Evolutionary conservation across 2,888 invertebrate species (phyloP).

Genomic region (Cheilosia vulpina): DNA sequence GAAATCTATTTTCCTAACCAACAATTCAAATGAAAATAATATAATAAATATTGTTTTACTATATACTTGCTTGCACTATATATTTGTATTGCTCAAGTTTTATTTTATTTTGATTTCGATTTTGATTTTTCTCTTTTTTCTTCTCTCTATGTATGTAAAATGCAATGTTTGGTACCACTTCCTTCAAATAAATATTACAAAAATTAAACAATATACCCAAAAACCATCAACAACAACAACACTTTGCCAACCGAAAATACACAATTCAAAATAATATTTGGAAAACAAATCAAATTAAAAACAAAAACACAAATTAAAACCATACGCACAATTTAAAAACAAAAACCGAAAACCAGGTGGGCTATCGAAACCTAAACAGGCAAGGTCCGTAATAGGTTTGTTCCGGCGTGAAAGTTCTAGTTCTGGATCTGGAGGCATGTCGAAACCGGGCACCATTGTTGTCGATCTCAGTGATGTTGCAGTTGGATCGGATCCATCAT

Average conservation of each 20-base stretch:
- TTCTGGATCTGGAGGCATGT: constrained; percentile 86
- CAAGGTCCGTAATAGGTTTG: constrained; percentile 94
- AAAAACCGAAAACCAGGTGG: constrained; percentile 86
- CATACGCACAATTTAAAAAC: constrained; percentile 56
- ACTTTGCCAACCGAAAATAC: constrained; percentile 48
- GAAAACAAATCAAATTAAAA: constrained; percentile 34
- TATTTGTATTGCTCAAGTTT: constrained; percentile 70
- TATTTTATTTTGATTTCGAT: constrained; percentile 51
- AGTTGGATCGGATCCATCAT: constrained; percentile 85
- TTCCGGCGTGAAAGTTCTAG: constrained; percentile 93
- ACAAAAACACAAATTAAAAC: constrained; percentile 15
- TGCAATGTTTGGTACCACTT: constrained; percentile 77
- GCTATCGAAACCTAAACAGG: constrained; percentile 92
- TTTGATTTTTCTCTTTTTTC: constrained; percentile 68
- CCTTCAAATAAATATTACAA: constrained; percentile 46
- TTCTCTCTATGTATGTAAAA: constrained; percentile 76
- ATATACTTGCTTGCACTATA: constrained; percentile 64
- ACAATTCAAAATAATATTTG: constrained; percentile 22
- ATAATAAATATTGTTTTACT: constrained; percentile 16
- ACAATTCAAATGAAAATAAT: neutral
- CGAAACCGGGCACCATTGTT: constrained; percentile 84
- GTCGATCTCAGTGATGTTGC: constrained; percentile 77
- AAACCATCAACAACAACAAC: constrained; percentile 55
- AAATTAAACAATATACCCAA: constrained; percentile 44
- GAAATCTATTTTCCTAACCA: constrained; percentile 12